phyloP scores from a whole-genome alignment of 2,888 invertebrate genomes.

The Phyllotreta cruciferae region DNA sequence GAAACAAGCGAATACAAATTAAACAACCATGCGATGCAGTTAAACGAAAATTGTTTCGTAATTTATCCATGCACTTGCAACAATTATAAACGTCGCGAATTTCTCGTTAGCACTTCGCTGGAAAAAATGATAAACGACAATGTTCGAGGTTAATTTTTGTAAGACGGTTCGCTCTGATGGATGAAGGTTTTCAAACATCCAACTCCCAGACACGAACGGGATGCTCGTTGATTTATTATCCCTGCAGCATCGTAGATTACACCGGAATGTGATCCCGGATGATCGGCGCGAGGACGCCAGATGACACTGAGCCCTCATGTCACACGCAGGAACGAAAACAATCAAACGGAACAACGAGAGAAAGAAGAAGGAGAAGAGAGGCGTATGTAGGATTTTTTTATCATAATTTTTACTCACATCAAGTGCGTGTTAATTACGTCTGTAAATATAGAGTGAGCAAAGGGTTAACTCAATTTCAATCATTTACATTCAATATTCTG shows the following conservation, averaged over 20 bases:
- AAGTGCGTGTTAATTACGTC: too few species aligned
- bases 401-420: too few species aligned
- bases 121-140: slow-evolving; percentile 33
- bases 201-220: slow-evolving; percentile 45
- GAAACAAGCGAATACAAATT: too few species aligned
- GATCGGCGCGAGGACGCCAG: slow-evolving; percentile 48
- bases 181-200: slow-evolving; percentile 47
- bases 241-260: slow-evolving; percentile 59
- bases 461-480: too few species aligned
- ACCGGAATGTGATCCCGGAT: slow-evolving; percentile 56
- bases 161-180: slow-evolving; percentile 48
- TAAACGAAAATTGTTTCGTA: too few species aligned
- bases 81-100: too few species aligned
- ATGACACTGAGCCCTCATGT: slow-evolving; percentile 55
- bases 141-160: slow-evolving; percentile 39
- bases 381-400: background rate
- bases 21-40: too few species aligned
- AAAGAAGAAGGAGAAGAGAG: background rate
- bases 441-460: too few species aligned
- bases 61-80: too few species aligned
- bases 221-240: slow-evolving; percentile 59
- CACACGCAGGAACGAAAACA: slow-evolving; percentile 44
- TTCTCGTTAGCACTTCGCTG: too few species aligned
- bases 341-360: background rate
- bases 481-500: too few species aligned